Conservation (phyloP, 2,888 invertebrate species). For the Perithous albicinctus region DNA sequence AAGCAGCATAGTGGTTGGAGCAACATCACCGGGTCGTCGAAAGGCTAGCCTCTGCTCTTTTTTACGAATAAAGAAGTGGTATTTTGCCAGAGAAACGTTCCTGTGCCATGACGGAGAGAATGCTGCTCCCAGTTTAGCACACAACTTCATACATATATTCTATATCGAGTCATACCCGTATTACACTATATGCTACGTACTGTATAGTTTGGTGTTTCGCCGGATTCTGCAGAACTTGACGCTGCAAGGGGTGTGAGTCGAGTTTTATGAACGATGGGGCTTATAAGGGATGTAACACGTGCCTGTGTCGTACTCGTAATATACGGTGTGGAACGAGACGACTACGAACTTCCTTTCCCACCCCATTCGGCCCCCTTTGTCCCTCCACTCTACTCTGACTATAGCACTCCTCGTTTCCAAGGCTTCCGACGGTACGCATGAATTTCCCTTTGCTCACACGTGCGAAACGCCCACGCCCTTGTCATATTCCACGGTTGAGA, state of each 20-base stretch:
- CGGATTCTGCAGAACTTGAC: slow-evolving; percentile 31
- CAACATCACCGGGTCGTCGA: slow-evolving; percentile 16
- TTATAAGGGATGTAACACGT: slow-evolving; percentile 78
- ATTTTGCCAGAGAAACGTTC: slow-evolving; percentile 1
- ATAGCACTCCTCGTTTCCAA: slow-evolving; percentile 20
- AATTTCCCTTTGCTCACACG: slow-evolving; percentile 64
- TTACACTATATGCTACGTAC: background rate
- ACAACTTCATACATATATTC: background rate
- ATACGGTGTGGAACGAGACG: slow-evolving; percentile 68
- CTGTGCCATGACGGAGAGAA: slow-evolving; percentile 6
- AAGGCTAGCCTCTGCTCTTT: slow-evolving; percentile 39
- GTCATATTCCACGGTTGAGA: slow-evolving; percentile 19
- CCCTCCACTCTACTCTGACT: slow-evolving; percentile 31
- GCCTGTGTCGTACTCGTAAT: slow-evolving; percentile 73
- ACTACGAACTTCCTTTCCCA: slow-evolving; percentile 44
- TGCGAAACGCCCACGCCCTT: slow-evolving; percentile 53
- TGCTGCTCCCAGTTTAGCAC: background rate
- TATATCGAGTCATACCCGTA: background rate
- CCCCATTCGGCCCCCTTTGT: slow-evolving; percentile 1
- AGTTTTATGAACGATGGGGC: slow-evolving; percentile 76
- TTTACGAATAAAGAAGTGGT: slow-evolving; percentile 58
- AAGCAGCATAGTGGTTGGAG: slow-evolving; percentile 33
- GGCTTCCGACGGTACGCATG: slow-evolving; percentile 46
- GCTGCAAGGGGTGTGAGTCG: slow-evolving; percentile 50
- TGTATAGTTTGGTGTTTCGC: background rate